phyloP scores from a whole-genome alignment of 1,140 invertebrate genomes.

The Anthonomus grandis region DNA sequence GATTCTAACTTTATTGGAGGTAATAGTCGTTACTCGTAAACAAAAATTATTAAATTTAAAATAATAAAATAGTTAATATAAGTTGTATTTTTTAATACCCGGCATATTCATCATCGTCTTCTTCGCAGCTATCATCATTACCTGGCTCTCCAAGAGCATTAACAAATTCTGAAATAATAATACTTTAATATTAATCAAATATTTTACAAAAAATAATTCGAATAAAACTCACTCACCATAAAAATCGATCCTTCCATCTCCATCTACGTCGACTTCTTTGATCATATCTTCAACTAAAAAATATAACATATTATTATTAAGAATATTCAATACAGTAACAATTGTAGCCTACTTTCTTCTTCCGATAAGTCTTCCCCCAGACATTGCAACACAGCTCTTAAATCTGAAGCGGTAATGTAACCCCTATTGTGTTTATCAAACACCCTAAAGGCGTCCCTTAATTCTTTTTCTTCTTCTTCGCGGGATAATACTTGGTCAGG shows the following conservation, averaged over 20 bases:
- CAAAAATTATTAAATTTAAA: not conserved
- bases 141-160: conserved; percentile 78
- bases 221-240: conserved; percentile 60
- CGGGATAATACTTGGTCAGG: conserved; percentile 38
- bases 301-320: not conserved
- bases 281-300: conserved; percentile 88
- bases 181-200: not conserved
- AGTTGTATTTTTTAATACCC: conserved; percentile 31
- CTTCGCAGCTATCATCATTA: conserved; percentile 71
- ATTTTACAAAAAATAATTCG: not conserved
- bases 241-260: conserved; percentile 85
- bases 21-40: not conserved
- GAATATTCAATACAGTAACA: not conserved
- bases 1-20: not conserved
- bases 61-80: not conserved
- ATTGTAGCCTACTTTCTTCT: conserved; percentile 70
- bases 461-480: conserved; percentile 79
- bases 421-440: conserved; percentile 86
- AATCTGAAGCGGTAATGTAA: conserved; percentile 80
- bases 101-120: conserved; percentile 66
- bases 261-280: conserved; percentile 86
- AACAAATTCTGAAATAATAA: conserved; percentile 69
- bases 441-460: conserved; percentile 82
- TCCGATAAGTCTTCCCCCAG: conserved; percentile 80
- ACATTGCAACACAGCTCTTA: conserved; percentile 79